Conservation (phyloP, 2,797 vertebrate species). For the Microchirus variegatus region DNA sequence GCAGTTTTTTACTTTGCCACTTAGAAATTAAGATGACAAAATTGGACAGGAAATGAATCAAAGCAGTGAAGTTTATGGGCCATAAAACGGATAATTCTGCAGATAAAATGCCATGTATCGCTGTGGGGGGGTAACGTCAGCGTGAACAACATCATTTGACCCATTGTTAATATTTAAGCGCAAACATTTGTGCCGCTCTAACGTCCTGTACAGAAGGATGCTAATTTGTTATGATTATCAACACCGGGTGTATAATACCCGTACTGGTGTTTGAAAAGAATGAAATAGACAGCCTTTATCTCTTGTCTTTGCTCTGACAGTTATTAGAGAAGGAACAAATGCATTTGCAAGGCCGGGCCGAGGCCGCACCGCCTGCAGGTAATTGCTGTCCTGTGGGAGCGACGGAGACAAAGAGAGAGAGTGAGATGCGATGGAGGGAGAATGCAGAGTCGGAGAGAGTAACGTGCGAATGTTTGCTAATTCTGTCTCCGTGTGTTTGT, state of each 20-base stretch:
- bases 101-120: too few species aligned
- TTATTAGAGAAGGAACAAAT: conserved; percentile 26
- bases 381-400: conserved; percentile 42
- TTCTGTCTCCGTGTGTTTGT: conserved; percentile 34
- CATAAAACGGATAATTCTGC: too few species aligned
- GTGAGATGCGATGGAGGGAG: conserved; percentile 16
- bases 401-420: conserved; percentile 23
- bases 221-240: background rate
- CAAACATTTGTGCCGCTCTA: background rate
- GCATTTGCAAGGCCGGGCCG: conserved; percentile 43
- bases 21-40: too few species aligned
- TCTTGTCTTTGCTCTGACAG: conserved; percentile 33
- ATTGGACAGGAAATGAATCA: too few species aligned
- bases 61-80: too few species aligned
- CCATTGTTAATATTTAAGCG: too few species aligned
- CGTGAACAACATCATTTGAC: too few species aligned
- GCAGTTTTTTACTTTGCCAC: too few species aligned
- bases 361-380: conserved; percentile 40
- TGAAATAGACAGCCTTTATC: conserved; percentile 7
- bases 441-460: conserved; percentile 4
- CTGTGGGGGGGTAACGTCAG: too few species aligned
- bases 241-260: background rate
- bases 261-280: background rate
- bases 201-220: background rate
- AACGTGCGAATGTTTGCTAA: conserved; percentile 44